Evolutionary conservation across 2,797 vertebrate genomes (phyloP), one percentile per base, ranked within the genome.

Genomic region (Takifugu rubripes): DNA sequence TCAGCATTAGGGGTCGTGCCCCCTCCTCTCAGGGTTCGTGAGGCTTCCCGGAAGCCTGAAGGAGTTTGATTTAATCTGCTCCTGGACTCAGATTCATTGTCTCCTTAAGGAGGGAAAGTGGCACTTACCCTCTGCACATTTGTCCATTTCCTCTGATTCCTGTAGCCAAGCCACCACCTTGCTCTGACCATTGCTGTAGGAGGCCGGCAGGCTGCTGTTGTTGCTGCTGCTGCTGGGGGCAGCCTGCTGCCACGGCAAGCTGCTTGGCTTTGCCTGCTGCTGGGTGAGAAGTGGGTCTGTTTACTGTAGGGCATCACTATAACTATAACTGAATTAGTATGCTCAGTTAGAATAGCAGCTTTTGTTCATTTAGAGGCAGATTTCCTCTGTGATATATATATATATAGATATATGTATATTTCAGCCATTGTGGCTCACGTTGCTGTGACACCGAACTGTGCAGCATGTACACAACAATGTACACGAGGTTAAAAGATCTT

Each of bases 111-210:
- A 40, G 16, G 36, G 27, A 26, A 56, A 61, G 72, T 7, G n/a
- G 52, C 54, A 85, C 79, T 86, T 68, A 98, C 97, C 97, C 92
- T 98, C 96, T 21, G 96, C 92, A 86, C 97, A 99, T 75, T 96
- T 96, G 88, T 98, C 96, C 97, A 99, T 99, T 74, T 99, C 97
- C 83, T 98, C 96, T 0, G 97, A 99, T 67, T 98, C 96, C 84
- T 97, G 94, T 54, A 99, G 87, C 97, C 97, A 99, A 21, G 96
- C 97, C 0, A 88, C 95, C 79, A 99, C 96, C 83, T 98, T 98
- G 83, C 94, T 98, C 89, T 96, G 95, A 56, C 96, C 95, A 0
- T 94, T 97, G 3, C 95, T 97, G 80, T 94, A 98, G 58, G 94
- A 95, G 9, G 90, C 92, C 1, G 96, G 96, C 64, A 99, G 94